Percentiles rank a stretch among this genome's conserved stretches.
phyloP scores from a whole-genome alignment of 2,888 invertebrate species.

The Lymantria dispar region DNA sequence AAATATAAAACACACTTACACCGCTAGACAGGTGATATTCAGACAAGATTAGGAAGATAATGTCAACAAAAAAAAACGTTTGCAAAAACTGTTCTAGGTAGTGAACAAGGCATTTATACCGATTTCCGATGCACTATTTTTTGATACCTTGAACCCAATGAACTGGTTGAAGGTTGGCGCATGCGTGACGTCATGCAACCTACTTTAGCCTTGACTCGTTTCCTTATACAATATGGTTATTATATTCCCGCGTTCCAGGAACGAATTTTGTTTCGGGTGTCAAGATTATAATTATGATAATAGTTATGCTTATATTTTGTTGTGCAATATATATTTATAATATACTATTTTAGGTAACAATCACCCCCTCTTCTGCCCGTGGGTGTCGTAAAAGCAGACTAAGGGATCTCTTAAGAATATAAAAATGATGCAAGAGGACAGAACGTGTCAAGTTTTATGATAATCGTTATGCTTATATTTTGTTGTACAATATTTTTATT shows the following conservation, averaged over 20 bases:
- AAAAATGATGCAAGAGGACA: too few relatives aligned
- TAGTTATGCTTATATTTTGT: background rate
- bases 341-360: too few relatives aligned
- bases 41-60: conserved; percentile 12
- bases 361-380: too few relatives aligned
- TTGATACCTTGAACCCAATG: conserved; percentile 32
- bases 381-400: too few relatives aligned
- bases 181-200: conserved; percentile 21
- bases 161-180: conserved; percentile 28
- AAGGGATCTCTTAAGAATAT: too few relatives aligned
- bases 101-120: conserved; percentile 31
- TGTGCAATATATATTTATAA: too few relatives aligned
- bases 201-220: conserved; percentile 21
- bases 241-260: conserved; percentile 16
- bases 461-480: too few relatives aligned
- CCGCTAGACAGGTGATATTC: background rate
- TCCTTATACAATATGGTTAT: conserved; percentile 26
- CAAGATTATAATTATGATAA: background rate
- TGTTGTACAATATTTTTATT: too few relatives aligned
- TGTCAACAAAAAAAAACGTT: conserved; percentile 16
- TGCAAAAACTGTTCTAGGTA: conserved; percentile 17
- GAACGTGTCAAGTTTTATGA: background rate
- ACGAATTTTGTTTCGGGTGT: conserved; percentile 6
- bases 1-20: background rate
- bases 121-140: conserved; percentile 35